phyloP scores from a whole-genome alignment of 2,797 vertebrate genomes.

The Notamacropus eugenii region DNA sequence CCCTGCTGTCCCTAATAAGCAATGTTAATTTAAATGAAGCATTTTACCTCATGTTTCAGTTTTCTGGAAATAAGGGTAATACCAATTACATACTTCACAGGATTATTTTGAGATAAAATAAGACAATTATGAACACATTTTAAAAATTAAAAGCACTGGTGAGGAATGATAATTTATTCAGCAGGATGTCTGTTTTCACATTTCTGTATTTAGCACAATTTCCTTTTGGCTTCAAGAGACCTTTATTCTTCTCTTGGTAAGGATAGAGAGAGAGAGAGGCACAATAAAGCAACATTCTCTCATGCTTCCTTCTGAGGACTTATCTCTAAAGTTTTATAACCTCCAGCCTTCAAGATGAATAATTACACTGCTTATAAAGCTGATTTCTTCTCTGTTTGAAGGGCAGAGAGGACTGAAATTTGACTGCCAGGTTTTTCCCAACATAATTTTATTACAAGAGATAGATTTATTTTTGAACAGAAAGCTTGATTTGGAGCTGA shows the following conservation, averaged over 20 bases:
- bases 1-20: not conserved
- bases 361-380: not conserved
- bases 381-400: not conserved
- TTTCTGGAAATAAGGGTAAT: not conserved
- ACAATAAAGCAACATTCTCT: not conserved
- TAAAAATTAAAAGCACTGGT: not conserved
- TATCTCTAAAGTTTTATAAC: not conserved
- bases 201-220: not conserved
- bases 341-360: not conserved
- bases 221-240: not conserved
- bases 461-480: not conserved
- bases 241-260: not conserved
- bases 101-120: not conserved
- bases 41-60: not conserved
- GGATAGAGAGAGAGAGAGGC: not conserved
- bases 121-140: not conserved
- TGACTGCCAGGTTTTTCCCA: not conserved
- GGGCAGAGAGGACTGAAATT: not conserved
- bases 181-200: not conserved
- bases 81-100: not conserved
- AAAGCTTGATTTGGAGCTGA: not conserved
- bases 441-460: not conserved
- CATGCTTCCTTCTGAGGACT: not conserved
- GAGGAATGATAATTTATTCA: not conserved
- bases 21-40: not conserved